A percentile compares a stretch with the other conserved stretches of the same genome.
These are phyloP conservation scores for Neosalanx taihuensis DNA, from an alignment of 2,797 vertebrate species.

Conservation along the genomic window DNA sequence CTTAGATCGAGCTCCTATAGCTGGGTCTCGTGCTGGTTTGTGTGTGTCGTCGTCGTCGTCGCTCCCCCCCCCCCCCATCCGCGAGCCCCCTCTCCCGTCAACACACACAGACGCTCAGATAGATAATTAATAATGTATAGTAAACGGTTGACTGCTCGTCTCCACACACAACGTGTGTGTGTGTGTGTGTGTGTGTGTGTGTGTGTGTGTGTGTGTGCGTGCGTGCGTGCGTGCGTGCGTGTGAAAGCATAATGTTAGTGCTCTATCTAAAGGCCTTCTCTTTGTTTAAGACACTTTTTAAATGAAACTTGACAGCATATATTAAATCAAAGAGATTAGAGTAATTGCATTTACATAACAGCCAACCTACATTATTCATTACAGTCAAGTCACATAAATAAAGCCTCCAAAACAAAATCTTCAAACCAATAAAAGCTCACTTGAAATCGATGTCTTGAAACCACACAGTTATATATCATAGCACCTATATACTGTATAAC, in stretches of 20 bases:
- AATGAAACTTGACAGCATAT: too few species aligned
- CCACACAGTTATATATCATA: too few species aligned
- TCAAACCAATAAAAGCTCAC: too few species aligned
- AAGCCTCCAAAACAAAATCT: not conserved
- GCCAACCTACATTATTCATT: not conserved
- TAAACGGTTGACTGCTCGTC: not conserved
- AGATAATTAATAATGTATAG: conserved; percentile 34
- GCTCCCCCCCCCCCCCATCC: not conserved
- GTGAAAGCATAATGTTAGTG: not conserved
- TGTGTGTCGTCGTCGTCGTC: too few species aligned
- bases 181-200: conserved; percentile 1
- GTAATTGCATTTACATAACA: not conserved
- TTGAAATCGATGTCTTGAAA: too few species aligned
- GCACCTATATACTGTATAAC: too few species aligned
- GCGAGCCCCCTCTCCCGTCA: not conserved
- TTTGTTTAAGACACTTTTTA: too few species aligned
- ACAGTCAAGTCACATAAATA: not conserved
- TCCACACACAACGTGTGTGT: not conserved
- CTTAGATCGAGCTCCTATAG: conserved; percentile 34
- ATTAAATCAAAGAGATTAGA: too few species aligned
- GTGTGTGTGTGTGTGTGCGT: conserved; percentile 7
- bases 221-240: not conserved
- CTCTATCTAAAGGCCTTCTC: not conserved
- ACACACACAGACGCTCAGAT: conserved; percentile 28
- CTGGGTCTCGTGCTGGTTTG: conserved; percentile 28